Evolutionary conservation across 2,888 invertebrate species (phyloP).

Genomic region (Agrilus cyanescens): DNA sequence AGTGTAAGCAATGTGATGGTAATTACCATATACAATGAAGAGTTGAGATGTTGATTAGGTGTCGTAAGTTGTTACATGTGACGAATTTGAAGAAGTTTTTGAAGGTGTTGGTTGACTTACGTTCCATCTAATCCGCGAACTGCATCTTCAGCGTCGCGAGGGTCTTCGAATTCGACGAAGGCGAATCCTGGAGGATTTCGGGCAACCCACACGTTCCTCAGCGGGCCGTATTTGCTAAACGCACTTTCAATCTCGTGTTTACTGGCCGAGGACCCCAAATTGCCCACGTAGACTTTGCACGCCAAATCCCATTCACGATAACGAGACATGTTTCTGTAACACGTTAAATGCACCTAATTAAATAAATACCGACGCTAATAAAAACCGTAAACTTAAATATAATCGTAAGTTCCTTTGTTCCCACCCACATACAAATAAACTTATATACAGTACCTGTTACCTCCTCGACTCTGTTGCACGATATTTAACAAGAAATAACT

Average conservation of each 20-base stretch:
- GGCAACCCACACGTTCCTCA: constrained; percentile 89
- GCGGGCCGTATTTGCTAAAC: constrained; percentile 77
- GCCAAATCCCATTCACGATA: constrained; percentile 74
- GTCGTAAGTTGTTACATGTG: constrained; percentile 10
- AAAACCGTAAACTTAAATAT: no score
- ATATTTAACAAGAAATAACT: no score
- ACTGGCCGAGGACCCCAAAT: constrained; percentile 80
- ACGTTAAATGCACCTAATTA: no score
- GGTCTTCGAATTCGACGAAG: constrained; percentile 82
- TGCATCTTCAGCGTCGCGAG: constrained; percentile 78
- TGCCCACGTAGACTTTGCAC: constrained; percentile 89
- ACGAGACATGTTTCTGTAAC: constrained; percentile 48
- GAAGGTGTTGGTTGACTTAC: constrained; percentile 39
- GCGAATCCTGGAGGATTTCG: constrained; percentile 88
- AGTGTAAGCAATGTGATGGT: constrained; percentile 1
- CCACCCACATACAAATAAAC: no score
- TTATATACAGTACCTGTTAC: no score
- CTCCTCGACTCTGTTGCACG: no score
- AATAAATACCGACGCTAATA: no score
- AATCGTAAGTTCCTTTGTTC: no score
- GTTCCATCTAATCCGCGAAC: constrained; percentile 73
- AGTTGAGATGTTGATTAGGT: constrained; percentile 10
- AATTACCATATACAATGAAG: constrained; percentile 10
- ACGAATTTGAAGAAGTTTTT: constrained; percentile 5
- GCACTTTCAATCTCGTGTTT: constrained; percentile 82